A percentile compares a stretch with the other conserved stretches of the same genome.
Evolutionary conservation across 2,797 vertebrate genomes (phyloP).

Genomic region (Cossypha caffra): DNA sequence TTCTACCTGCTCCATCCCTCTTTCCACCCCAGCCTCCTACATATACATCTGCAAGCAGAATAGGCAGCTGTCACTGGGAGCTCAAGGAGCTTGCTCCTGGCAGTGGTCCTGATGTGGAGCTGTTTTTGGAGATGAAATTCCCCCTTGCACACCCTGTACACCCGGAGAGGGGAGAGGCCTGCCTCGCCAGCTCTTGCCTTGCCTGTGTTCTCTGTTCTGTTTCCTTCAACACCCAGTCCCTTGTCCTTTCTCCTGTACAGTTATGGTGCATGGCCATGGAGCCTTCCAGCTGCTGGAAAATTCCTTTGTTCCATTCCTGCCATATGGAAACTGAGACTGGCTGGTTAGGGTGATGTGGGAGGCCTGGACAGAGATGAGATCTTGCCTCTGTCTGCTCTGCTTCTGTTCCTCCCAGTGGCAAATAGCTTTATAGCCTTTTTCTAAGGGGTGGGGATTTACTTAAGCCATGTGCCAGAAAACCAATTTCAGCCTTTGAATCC

Average conservation of each 20-base stretch:
- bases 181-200: neutral
- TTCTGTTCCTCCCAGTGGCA: neutral
- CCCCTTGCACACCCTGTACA: rapidly evolving
- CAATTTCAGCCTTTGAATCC: neutral
- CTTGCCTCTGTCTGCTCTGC: neutral
- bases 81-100: neutral
- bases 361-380: rapidly evolving
- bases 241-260: neutral
- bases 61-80: rapidly evolving
- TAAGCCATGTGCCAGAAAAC: neutral
- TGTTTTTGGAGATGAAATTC: neutral
- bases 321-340: rapidly evolving
- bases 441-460: neutral
- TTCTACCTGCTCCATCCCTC: neutral
- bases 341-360: neutral
- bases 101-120: rapidly evolving
- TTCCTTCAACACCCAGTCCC: neutral
- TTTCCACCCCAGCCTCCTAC: neutral
- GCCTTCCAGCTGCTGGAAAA: neutral
- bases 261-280: rapidly evolving
- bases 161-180: neutral
- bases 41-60: neutral
- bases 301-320: neutral
- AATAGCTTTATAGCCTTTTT: neutral
- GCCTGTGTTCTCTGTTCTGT: neutral